Conservation (phyloP, 2,113 vertebrate genomes). For the Labeo catla region DNA sequence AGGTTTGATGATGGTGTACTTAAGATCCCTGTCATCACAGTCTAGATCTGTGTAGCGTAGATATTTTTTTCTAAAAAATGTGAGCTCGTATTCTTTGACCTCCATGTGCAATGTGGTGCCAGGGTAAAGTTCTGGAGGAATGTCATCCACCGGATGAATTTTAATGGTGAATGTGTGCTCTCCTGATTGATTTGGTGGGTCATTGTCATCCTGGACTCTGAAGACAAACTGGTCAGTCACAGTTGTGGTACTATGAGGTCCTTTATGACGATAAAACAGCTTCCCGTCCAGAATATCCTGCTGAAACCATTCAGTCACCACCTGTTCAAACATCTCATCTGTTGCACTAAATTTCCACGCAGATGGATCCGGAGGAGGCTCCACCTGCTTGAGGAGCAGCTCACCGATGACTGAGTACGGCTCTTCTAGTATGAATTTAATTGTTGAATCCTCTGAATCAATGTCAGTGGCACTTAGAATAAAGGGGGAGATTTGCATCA, state of each 20-base stretch:
- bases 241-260: slow-evolving; percentile 83
- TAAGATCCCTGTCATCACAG: slow-evolving; percentile 90
- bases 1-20: slow-evolving; percentile 82
- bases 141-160: slow-evolving; percentile 86
- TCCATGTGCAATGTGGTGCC: slow-evolving; percentile 87
- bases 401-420: slow-evolving; percentile 80
- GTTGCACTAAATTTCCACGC: slow-evolving; percentile 81
- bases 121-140: slow-evolving; percentile 85
- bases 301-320: slow-evolving; percentile 88
- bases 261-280: slow-evolving; percentile 87
- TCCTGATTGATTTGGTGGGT: slow-evolving; percentile 90
- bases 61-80: slow-evolving; percentile 84
- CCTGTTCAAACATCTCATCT: slow-evolving; percentile 85
- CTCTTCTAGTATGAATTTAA: slow-evolving; percentile 82
- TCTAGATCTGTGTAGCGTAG: slow-evolving; percentile 90
- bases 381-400: slow-evolving; percentile 86
- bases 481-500: slow-evolving; percentile 79
- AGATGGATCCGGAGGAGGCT: slow-evolving; percentile 81
- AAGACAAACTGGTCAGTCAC: slow-evolving; percentile 88
- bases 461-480: slow-evolving; percentile 90
- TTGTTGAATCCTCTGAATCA: slow-evolving; percentile 89
- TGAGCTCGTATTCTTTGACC: slow-evolving; percentile 90
- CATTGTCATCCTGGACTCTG: slow-evolving; percentile 91
- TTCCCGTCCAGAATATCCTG: slow-evolving; percentile 87
- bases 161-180: slow-evolving; percentile 84